Evolutionary conservation across 2,888 invertebrate genomes (phyloP), one percentile per base, ranked within the genome.

Genomic region (Ecliptopera silaceata): DNA sequence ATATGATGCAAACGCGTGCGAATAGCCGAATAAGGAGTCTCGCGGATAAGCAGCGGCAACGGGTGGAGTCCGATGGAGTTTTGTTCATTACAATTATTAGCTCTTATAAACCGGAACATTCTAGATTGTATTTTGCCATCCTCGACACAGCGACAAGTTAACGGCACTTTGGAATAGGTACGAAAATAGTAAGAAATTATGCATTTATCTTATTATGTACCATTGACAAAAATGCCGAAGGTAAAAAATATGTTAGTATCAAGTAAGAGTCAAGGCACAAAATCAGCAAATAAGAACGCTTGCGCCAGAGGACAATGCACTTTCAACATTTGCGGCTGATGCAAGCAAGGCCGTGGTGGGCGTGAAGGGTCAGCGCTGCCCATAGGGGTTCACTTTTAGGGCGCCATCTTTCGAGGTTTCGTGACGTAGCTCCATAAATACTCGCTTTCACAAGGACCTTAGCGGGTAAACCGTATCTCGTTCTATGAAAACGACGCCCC

Each of bases 1-100:
- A 66, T 66, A 66, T 64, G 63, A 66, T 66, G 66, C 66, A 63
- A 64, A 66, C 64, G 44, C 29, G 55, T 46, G 50, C 49, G 57
- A 56, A 58, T 56, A 63, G 55, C 58, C 61, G 52, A 65, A 54
- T 49, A 41, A 57, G 55, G 47, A 56, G 64, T 22, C 36, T 36
- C 42, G 56, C 52, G 51, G 55, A 44, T 42, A 42, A n/a, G 55
- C 17, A 15, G 15, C 15, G 8, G 15, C 36, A 36, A 3, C 12
- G 12, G 45, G 22, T 6, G 4, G 12, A 48, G 6, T 17, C 26
- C 12, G 34, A 34, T 42, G 31, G 29, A 38, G 31, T 20, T 36
- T 13, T 26, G 12, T 15, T 26, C 26, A 6, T 17, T 17, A 17
- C 38, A 38, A 17, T 8, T 38, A 38, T 38, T 38, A 10, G 17